Evolutionary conservation across 2,888 invertebrate species (phyloP).

Genomic region (Scelioninae gen. 1): DNA sequence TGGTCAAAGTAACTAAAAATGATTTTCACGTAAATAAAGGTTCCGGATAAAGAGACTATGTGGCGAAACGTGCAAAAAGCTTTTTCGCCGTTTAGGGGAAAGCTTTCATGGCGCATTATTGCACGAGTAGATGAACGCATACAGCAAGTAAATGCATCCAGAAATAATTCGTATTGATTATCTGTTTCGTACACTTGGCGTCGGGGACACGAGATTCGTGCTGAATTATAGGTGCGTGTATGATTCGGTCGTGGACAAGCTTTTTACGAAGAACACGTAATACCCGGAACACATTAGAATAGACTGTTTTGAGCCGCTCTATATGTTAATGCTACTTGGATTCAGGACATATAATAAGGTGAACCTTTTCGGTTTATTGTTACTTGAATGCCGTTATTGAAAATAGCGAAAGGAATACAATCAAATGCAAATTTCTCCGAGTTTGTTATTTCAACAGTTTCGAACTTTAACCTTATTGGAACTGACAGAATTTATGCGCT

Average conservation of each 20-base stretch:
- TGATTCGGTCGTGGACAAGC: conserved; percentile 27
- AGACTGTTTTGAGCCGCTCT: conserved; percentile 34
- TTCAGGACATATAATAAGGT: conserved; percentile 22
- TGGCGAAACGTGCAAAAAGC: conserved; percentile 18
- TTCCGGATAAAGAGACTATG: neutral
- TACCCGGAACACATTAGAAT: conserved; percentile 17
- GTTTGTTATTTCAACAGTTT: conserved; percentile 7
- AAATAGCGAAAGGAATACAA: conserved; percentile 11
- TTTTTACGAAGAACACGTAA: conserved; percentile 27
- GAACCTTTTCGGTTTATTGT: conserved; percentile 18
- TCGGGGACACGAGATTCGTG: conserved; percentile 19
- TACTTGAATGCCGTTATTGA: conserved; percentile 19
- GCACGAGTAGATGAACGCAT: conserved; percentile 23
- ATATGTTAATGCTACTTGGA: conserved; percentile 37
- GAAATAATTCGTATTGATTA: conserved; percentile 62
- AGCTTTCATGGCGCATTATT: conserved; percentile 24
- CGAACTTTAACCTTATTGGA: conserved; percentile 1
- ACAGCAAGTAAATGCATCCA: conserved; percentile 32
- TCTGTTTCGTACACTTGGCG: conserved; percentile 42
- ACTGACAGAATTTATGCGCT: neutral
- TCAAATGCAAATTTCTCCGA: conserved; percentile 24
- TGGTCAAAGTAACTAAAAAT: too few relatives aligned
- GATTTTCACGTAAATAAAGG: too few relatives aligned
- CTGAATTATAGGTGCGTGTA: conserved; percentile 31
- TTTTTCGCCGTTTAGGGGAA: conserved; percentile 10